phyloP scores from a whole-genome alignment of 2,888 invertebrate genomes.

The Cabera pusaria region DNA sequence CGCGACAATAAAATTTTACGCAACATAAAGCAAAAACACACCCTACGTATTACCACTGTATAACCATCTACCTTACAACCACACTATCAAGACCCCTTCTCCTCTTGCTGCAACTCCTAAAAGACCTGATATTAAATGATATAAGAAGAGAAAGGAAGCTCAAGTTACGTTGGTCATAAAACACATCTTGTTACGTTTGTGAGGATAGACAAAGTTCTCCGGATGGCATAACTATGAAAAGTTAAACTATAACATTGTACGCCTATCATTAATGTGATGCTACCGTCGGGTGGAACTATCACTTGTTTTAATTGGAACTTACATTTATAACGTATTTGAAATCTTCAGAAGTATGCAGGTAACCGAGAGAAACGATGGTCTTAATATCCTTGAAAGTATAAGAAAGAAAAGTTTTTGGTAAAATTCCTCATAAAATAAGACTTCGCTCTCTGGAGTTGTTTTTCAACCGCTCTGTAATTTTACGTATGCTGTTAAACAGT shows the following conservation, averaged over 20 bases:
- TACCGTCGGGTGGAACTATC: constrained; percentile 9
- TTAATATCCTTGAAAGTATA: no score
- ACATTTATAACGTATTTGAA: not conserved
- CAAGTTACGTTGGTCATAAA: constrained; percentile 53
- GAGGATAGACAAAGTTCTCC: constrained; percentile 67
- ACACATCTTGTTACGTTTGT: constrained; percentile 71
- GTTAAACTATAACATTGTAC: constrained; percentile 58
- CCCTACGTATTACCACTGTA: constrained; percentile 72
- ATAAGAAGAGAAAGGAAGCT: constrained; percentile 31
- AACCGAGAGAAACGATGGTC: no score
- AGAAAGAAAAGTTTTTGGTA: no score
- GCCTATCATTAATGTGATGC: constrained; percentile 10
- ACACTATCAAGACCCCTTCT: constrained; percentile 48
- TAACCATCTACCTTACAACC: constrained; percentile 58
- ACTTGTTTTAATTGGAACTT: constrained; percentile 18
- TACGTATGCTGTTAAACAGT: not conserved
- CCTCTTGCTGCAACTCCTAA: constrained; percentile 7
- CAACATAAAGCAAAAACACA: constrained; percentile 83
- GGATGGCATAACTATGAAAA: constrained; percentile 70
- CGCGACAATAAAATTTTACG: constrained; percentile 80
- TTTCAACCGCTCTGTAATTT: constrained; percentile 10
- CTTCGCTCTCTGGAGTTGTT: constrained; percentile 35
- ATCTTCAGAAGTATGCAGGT: no score
- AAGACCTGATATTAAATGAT: constrained; percentile 11
- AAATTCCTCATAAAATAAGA: constrained; percentile 35